These are phyloP conservation scores for Elysia chlorotica DNA, from an alignment of 1,140 invertebrate species.

Conservation along the genomic window DNA sequence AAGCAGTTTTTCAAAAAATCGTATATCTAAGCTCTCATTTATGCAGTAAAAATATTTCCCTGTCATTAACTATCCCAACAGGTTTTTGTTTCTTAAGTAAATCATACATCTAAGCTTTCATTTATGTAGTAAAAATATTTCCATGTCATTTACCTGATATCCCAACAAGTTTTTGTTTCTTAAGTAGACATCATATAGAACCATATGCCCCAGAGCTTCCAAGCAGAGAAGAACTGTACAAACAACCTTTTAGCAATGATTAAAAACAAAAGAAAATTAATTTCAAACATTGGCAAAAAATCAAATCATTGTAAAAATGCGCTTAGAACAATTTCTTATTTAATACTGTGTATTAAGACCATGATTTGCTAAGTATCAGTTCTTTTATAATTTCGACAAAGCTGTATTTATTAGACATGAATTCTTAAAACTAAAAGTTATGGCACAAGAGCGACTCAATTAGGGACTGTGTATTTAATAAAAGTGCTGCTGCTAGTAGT, in stretches of 20 bases:
- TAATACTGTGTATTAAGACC: too few relatives aligned
- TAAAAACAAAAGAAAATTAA: background rate
- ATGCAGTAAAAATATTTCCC: too few relatives aligned
- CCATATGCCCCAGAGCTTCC: conserved; percentile 39
- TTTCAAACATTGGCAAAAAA: background rate
- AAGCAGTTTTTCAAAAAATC: background rate
- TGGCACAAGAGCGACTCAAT: too few relatives aligned
- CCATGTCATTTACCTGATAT: conserved; percentile 13
- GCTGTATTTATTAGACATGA: too few relatives aligned
- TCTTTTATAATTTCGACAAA: too few relatives aligned
- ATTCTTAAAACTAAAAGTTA: too few relatives aligned
- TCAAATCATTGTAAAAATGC: background rate
- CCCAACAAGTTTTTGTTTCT: conserved; percentile 24
- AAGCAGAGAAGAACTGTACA: conserved; percentile 36
- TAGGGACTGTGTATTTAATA: too few relatives aligned
- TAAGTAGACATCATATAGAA: conserved; percentile 43
- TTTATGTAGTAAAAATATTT: conserved; percentile 67
- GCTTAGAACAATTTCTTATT: background rate
- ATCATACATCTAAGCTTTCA: background rate
- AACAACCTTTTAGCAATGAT: conserved; percentile 21
- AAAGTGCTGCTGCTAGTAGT: too few relatives aligned
- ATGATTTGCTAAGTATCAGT: background rate
- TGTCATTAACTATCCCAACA: background rate
- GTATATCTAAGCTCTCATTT: background rate
- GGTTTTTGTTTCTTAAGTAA: background rate